Evolutionary conservation across 2,113 vertebrate genomes (phyloP).

Genomic region (Aldabrachelys gigantea): DNA sequence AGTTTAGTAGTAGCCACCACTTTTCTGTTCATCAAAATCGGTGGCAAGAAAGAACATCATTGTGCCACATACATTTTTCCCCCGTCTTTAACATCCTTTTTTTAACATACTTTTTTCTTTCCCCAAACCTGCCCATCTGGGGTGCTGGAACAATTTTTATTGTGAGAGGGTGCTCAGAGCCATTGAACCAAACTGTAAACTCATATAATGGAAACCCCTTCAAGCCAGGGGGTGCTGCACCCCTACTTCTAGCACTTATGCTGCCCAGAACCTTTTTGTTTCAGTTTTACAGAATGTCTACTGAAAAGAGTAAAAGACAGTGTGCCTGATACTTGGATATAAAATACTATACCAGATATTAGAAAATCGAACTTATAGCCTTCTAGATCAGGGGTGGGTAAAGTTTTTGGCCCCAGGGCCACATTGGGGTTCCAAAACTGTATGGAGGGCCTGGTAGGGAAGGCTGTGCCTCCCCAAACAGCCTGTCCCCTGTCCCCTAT

Average conservation of each 20-base stretch:
- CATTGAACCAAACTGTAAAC: too few species aligned
- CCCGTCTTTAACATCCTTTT: not conserved
- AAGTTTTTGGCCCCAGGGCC: too few species aligned
- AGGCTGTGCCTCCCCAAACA: too few species aligned
- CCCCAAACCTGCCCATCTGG: not conserved
- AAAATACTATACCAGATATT: not conserved
- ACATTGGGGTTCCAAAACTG: too few species aligned
- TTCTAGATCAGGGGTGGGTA: too few species aligned
- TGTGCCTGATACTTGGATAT: not conserved
- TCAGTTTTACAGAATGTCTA: slow-evolving; percentile 19
- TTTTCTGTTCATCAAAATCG: slow-evolving; percentile 31
- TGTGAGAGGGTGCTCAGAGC: too few species aligned
- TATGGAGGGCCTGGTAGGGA: too few species aligned
- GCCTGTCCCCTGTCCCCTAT: too few species aligned
- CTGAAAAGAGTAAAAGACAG: not conserved
- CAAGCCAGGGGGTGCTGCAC: too few species aligned
- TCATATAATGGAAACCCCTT: too few species aligned
- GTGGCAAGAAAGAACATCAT: not conserved
- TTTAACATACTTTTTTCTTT: not conserved
- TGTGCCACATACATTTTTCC: not conserved
- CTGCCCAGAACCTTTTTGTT: slow-evolving; percentile 22
- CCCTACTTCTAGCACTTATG: too few species aligned
- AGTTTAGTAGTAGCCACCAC: slow-evolving; percentile 63
- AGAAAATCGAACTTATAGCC: not conserved
- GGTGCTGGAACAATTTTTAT: too few species aligned